phyloP scores from a whole-genome alignment of 2,888 invertebrate genomes.

The Himalopsyche tibetana region DNA sequence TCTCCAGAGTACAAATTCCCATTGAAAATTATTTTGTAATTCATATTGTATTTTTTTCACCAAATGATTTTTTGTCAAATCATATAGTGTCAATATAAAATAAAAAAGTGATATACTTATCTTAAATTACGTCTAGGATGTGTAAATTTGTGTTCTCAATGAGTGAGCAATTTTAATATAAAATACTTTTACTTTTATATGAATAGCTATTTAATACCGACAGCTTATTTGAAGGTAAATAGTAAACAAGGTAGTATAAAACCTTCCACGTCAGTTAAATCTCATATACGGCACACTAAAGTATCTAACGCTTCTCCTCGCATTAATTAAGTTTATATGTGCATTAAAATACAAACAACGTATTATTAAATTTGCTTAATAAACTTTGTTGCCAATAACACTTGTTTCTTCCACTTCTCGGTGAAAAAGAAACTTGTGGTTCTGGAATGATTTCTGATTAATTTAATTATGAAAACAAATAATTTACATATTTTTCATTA shows the following conservation, averaged over 20 bases:
- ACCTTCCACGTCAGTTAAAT: neutral
- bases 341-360: conserved; percentile 1
- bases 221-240: neutral
- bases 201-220: neutral
- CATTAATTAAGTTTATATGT: neutral
- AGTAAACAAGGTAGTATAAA: neutral
- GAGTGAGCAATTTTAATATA: too few relatives aligned
- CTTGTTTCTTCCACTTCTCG: too few relatives aligned
- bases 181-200: neutral
- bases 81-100: too few relatives aligned
- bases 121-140: too few relatives aligned
- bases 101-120: too few relatives aligned
- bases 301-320: neutral
- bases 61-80: too few relatives aligned
- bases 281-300: neutral
- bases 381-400: neutral
- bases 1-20: too few relatives aligned
- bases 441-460: neutral
- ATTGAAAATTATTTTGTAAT: too few relatives aligned
- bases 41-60: too few relatives aligned
- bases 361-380: neutral
- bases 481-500: neutral
- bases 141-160: too few relatives aligned
- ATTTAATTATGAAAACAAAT: neutral
- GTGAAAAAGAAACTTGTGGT: too few relatives aligned